Conservation (phyloP, 2,797 vertebrate genomes). For the Acropternis orthonyx region DNA sequence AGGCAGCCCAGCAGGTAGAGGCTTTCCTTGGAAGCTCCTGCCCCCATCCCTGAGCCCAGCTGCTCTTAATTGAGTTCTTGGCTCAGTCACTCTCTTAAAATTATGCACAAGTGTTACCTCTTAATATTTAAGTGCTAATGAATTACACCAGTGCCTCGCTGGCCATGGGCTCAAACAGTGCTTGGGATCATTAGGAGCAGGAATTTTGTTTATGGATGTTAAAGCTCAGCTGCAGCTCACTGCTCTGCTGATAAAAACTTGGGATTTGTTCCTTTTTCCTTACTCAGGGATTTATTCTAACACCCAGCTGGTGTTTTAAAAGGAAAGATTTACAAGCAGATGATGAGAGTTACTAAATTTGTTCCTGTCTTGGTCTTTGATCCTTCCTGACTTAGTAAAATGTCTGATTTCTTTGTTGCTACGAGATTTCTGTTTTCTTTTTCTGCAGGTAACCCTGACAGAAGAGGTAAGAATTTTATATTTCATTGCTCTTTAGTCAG, state of each 20-base stretch:
- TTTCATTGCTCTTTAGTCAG: neutral
- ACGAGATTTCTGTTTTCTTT: slow-evolving; percentile 70
- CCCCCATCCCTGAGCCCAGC: neutral
- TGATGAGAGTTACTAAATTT: slow-evolving; percentile 2
- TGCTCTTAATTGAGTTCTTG: neutral
- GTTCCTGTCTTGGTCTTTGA: slow-evolving; percentile 29
- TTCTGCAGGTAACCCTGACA: slow-evolving; percentile 77
- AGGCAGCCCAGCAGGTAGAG: neutral
- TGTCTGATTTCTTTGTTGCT: slow-evolving; percentile 30
- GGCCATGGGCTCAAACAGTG: neutral
- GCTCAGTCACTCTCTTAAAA: neutral
- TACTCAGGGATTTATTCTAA: neutral
- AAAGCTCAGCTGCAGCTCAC: neutral
- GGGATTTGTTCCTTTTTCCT: neutral
- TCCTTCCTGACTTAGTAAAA: slow-evolving; percentile 18
- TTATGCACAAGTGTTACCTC: neutral
- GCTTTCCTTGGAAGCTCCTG: neutral
- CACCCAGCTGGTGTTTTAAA: neutral
- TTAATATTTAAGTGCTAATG: neutral
- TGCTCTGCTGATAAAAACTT: neutral
- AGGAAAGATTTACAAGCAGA: neutral
- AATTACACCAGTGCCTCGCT: neutral
- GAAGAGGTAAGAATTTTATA: slow-evolving; percentile 71
- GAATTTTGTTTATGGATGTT: neutral
- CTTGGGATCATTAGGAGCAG: neutral